Base-by-base conservation (phyloP, 2,888 invertebrate species). In the Eulithis prunata region DNA sequence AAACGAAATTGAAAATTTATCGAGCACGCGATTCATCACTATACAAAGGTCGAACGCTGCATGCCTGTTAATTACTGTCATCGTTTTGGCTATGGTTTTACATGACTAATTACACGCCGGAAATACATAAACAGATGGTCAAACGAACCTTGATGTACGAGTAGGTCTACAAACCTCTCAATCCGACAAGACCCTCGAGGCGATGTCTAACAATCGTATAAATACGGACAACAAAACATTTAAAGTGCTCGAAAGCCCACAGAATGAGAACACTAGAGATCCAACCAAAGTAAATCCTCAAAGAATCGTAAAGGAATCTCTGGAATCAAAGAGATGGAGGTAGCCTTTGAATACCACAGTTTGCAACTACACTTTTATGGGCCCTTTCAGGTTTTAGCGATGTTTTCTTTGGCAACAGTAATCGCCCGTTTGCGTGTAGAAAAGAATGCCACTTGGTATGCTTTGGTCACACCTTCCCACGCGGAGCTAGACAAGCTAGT, bases 1-100 rank as follows among this genome's bases (percentile, higher is more conserved):
- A 69, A 68, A 68, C 61, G 60, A 71, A 71, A 70, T 69, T 59
- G 62, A 59, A 69, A 68, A 71, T 69, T 43, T 61, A 71, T 70
- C 59, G 65, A 66, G 65, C 68, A 57, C 58, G 57, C 71, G 36
- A 67, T 68, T 59, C 64, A 68, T 67, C 66, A 69, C 60, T 45
- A 62, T 68, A 62, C 71, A 71, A 70, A 70, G 72, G 72, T 70
- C 71, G 55, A 57, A 54, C 60, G 63, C 57, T 58, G 41, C 58
- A 52, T 65, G 64, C 32, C 67, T 41, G 46, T 65, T 63, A 53
- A 67, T 71, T 13, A 70, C 63, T 53, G 66, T 62, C 69, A 62
- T 46, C 58, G 55, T 64, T 64, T 69, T 65, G 72, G 69, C 71
- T 45, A 63, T 21, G 63, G 63, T 62, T 66, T 52, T 57, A 53